Conservation (phyloP, 2,797 vertebrate genomes). For the Argentina silus region DNA sequence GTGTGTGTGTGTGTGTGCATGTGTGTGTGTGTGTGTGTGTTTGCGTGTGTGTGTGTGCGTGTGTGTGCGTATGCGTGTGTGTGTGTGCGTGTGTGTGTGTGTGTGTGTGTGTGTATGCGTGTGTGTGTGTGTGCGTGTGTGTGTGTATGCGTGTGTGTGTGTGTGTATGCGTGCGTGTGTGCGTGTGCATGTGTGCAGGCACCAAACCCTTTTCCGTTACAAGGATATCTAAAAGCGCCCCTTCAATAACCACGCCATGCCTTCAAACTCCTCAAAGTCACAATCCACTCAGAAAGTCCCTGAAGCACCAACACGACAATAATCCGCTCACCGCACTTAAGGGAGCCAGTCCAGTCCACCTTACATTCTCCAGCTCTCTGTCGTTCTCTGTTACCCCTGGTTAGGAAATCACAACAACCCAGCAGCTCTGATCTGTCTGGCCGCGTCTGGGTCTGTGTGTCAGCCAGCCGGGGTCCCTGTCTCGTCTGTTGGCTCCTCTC, state of each 20-base stretch:
- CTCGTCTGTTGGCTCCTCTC: background rate
- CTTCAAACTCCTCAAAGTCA: no score
- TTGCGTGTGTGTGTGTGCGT: background rate
- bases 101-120: background rate
- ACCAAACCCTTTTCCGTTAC: no score
- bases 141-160: conserved; percentile 3
- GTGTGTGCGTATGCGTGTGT: background rate
- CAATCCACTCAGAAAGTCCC: no score
- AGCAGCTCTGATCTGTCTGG: conserved; percentile 16
- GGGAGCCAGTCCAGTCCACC: no score
- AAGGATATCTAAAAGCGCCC: no score
- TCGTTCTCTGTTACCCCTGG: background rate
- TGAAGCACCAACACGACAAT: no score
- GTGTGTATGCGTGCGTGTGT: background rate
- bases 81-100: background rate
- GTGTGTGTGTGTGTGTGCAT: no score
- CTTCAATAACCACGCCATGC: no score
- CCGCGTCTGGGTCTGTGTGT: conserved; percentile 20
- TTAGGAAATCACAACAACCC: conserved; percentile 6
- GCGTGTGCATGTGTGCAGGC: background rate
- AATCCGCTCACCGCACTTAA: no score
- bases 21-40: background rate
- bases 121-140: background rate
- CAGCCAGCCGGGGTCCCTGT: conserved; percentile 29
- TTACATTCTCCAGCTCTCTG: no score